Percentiles rank a stretch among this genome's conserved stretches.
These are phyloP conservation scores for Apamea epomidion DNA, from an alignment of 2,888 invertebrate genomes.

Conservation along the genomic window DNA sequence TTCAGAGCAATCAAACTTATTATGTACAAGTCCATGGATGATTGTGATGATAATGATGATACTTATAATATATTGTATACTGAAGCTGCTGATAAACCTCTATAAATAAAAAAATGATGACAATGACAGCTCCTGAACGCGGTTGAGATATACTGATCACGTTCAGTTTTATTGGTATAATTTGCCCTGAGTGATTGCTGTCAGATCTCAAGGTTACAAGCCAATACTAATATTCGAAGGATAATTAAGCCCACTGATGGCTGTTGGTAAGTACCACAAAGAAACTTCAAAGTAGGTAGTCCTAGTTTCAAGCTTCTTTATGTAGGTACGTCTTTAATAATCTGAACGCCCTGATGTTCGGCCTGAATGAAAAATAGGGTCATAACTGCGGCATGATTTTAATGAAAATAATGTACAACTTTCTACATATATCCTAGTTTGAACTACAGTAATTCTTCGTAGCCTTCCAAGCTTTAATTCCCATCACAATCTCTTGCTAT, in stretches of 20 bases:
- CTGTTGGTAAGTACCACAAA: not conserved
- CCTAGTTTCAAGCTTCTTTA: not conserved
- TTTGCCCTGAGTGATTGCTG: not conserved
- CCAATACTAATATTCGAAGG: not conserved
- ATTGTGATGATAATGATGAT: too few relatives aligned
- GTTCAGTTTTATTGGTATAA: not conserved
- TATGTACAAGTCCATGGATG: too few relatives aligned
- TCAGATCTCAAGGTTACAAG: not conserved
- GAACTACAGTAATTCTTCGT: not conserved
- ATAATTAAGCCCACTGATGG: too few relatives aligned
- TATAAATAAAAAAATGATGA: too few relatives aligned
- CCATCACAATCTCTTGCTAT: constrained; percentile 24
- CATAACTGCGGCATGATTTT: not conserved
- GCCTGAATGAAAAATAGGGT: not conserved
- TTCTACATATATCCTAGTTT: not conserved
- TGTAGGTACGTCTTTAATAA: not conserved
- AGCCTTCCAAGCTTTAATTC: constrained; percentile 16
- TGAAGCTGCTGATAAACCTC: too few relatives aligned
- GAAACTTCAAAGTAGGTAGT: not conserved
- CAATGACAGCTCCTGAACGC: too few relatives aligned
- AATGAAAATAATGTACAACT: not conserved
- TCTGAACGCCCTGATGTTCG: not conserved
- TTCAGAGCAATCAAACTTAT: too few relatives aligned
- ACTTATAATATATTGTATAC: too few relatives aligned
- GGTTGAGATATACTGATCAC: not conserved